phyloP scores from a whole-genome alignment of 2,113 vertebrate species.

The Hippocampus zosterae region DNA sequence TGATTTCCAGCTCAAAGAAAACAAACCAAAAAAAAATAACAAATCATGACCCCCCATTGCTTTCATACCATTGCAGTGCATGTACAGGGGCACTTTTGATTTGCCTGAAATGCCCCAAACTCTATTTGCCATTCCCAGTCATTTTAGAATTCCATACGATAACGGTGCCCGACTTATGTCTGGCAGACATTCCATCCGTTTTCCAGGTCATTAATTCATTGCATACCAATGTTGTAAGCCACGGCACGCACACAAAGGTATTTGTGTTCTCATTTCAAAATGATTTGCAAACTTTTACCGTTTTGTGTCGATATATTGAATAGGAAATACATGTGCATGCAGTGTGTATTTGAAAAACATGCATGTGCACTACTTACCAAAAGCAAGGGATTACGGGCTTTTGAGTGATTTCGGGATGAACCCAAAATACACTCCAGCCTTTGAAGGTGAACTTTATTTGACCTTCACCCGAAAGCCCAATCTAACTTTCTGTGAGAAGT shows the following conservation, averaged over 20 bases:
- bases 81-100: slow-evolving; percentile 52
- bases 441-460: background rate
- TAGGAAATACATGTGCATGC: slow-evolving; percentile 31
- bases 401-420: background rate
- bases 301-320: slow-evolving; percentile 16
- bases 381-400: background rate
- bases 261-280: slow-evolving; percentile 51
- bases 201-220: slow-evolving; percentile 60
- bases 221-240: slow-evolving; percentile 75
- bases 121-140: slow-evolving; percentile 50
- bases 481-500: slow-evolving; percentile 1
- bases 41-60: slow-evolving; percentile 67
- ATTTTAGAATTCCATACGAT: slow-evolving; percentile 35
- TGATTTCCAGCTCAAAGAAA: slow-evolving; percentile 56
- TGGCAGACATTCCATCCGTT: slow-evolving; percentile 58
- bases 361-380: background rate
- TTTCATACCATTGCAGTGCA: slow-evolving; percentile 68
- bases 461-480: background rate
- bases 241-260: slow-evolving; percentile 67
- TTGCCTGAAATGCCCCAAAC: slow-evolving; percentile 52
- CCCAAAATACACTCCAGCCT: background rate
- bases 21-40: background rate
- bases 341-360: background rate
- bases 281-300: slow-evolving; percentile 17
- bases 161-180: slow-evolving; percentile 32